Conservation (phyloP, 2,797 vertebrate species). For the Lacerta viridis region DNA sequence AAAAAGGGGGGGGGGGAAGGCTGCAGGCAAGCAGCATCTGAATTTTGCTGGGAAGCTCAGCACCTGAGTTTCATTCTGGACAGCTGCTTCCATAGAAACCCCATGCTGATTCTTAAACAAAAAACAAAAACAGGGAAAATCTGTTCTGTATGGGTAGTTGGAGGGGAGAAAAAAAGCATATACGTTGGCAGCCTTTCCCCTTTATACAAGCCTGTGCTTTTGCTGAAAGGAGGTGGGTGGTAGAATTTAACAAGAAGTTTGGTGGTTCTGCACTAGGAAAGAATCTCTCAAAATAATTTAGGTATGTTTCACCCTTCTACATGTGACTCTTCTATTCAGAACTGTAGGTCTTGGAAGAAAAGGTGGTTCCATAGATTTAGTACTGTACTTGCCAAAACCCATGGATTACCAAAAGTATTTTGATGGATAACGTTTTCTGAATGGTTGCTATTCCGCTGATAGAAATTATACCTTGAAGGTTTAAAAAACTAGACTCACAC, state of each 20-base stretch:
- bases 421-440: slow-evolving; percentile 26
- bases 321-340: neutral
- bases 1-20: neutral
- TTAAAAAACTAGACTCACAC: neutral
- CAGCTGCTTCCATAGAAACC: neutral
- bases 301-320: neutral
- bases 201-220: neutral
- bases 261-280: neutral
- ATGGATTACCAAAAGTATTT: neutral
- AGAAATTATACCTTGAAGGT: neutral
- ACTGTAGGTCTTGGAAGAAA: neutral
- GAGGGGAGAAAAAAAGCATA: neutral
- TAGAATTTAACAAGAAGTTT: neutral
- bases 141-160: neutral
- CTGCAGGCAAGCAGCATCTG: too few relatives aligned
- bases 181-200: neutral
- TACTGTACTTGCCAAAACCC: neutral
- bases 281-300: neutral
- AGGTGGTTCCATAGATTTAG: neutral
- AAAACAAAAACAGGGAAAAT: neutral
- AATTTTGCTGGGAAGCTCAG: neutral
- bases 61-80: neutral
- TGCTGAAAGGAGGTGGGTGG: neutral
- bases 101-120: neutral
- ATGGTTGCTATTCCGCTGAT: slow-evolving; percentile 1